Conservation (phyloP, 2,888 invertebrate genomes). For the Drosophila eohydei region DNA sequence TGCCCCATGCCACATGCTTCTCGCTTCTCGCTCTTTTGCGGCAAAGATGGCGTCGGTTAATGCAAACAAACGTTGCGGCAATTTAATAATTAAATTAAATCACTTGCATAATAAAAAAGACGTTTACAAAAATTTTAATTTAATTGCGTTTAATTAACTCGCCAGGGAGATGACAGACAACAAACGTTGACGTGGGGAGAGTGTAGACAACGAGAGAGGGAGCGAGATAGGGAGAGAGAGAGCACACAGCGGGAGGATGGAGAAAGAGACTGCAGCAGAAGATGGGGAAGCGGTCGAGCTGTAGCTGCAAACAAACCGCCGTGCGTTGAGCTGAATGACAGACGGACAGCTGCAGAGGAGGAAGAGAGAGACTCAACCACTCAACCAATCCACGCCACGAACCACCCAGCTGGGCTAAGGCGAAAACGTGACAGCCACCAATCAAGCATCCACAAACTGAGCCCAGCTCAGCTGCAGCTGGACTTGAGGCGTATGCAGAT, state of each 20-base stretch:
- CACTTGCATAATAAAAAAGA: conserved; percentile 81
- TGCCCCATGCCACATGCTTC: not conserved
- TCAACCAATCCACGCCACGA: not conserved
- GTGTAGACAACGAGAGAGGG: not conserved
- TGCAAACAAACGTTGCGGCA: conserved; percentile 71
- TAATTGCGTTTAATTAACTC: conserved; percentile 85
- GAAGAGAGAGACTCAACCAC: not conserved
- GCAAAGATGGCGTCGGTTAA: conserved; percentile 32
- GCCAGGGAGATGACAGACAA: conserved; percentile 79
- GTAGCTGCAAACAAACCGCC: conserved; percentile 48
- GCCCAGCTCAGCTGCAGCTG: conserved; percentile 1
- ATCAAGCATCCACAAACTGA: conserved; percentile 31
- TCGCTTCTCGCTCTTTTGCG: conserved; percentile 9
- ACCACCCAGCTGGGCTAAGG: not conserved
- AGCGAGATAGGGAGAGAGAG: not conserved
- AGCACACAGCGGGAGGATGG: not conserved
- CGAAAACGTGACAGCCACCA: conserved; percentile 27
- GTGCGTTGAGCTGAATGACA: conserved; percentile 25
- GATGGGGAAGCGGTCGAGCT: conserved; percentile 6
- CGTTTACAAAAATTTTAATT: conserved; percentile 80
- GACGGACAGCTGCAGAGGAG: not conserved
- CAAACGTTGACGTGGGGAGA: conserved; percentile 26
- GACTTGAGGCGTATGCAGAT: conserved; percentile 54
- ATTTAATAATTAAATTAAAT: conserved; percentile 80
- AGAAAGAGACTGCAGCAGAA: conserved; percentile 2